These are phyloP conservation scores for Thaumatotibia leucotreta DNA, from an alignment of 1,140 invertebrate genomes.

Conservation along the genomic window DNA sequence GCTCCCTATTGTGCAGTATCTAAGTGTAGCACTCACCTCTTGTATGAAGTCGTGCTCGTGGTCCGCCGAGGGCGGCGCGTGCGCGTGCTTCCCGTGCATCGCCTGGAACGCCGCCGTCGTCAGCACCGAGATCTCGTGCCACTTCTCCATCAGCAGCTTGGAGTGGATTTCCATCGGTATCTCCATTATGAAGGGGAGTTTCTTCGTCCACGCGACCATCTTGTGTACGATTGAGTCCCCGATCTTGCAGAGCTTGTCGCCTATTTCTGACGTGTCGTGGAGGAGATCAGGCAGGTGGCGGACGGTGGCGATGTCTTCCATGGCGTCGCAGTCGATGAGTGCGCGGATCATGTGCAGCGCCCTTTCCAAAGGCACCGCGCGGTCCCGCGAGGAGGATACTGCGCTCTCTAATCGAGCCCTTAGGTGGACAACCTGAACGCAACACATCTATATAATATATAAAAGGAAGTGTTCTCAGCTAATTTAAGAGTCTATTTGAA, in stretches of 20 bases:
- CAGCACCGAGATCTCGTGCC: slow-evolving; percentile 96
- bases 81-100: slow-evolving; percentile 84
- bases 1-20: not conserved
- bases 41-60: slow-evolving; percentile 85
- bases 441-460: slow-evolving; percentile 20
- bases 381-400: slow-evolving; percentile 90
- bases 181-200: slow-evolving; percentile 97
- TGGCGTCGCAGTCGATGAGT: slow-evolving; percentile 95
- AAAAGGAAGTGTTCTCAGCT: slow-evolving; percentile 6
- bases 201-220: slow-evolving; percentile 98
- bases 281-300: slow-evolving; percentile 93
- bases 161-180: slow-evolving; percentile 96
- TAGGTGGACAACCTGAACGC: slow-evolving; percentile 85
- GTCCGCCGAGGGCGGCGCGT: slow-evolving; percentile 73
- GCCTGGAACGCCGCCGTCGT: slow-evolving; percentile 96
- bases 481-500: not conserved
- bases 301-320: slow-evolving; percentile 94
- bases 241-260: slow-evolving; percentile 95
- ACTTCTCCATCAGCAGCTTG: slow-evolving; percentile 96
- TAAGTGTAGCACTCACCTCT: slow-evolving; percentile 78
- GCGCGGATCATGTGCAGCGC: slow-evolving; percentile 91
- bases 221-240: slow-evolving; percentile 97
- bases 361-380: slow-evolving; percentile 88
- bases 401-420: slow-evolving; percentile 90
- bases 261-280: slow-evolving; percentile 93